These are phyloP conservation scores for Sceliomorpha sp. DNA, from an alignment of 2,888 invertebrate species.

Conservation along the genomic window DNA sequence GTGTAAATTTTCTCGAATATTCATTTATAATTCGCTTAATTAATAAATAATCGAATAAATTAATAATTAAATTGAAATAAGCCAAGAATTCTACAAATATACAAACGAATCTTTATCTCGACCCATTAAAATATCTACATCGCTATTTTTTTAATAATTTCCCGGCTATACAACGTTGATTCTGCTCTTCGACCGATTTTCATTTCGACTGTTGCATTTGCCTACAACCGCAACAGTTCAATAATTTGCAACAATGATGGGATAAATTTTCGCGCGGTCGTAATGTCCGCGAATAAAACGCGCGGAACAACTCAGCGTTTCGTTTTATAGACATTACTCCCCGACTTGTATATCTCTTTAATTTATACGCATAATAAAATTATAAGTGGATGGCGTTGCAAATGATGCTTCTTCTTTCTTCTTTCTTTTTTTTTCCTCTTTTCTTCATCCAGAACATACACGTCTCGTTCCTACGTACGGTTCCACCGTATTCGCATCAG, in stretches of 20 bases:
- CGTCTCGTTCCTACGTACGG: constrained; percentile 97
- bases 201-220: constrained; percentile 24
- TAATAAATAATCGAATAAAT: too few species aligned
- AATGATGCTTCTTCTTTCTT: constrained; percentile 33
- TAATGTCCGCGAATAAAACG: constrained; percentile 33
- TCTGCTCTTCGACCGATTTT: too few species aligned
- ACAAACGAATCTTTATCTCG: neutral
- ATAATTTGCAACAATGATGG: constrained; percentile 36
- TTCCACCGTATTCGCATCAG: constrained; percentile 99
- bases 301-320: constrained; percentile 24
- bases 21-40: too few species aligned
- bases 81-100: neutral
- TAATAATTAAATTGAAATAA: too few species aligned
- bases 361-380: constrained; percentile 55
- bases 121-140: neutral
- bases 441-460: constrained; percentile 89
- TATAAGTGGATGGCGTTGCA: constrained; percentile 43
- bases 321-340: constrained; percentile 40
- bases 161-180: too few species aligned
- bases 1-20: too few species aligned
- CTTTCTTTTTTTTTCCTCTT: constrained; percentile 39
- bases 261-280: constrained; percentile 39
- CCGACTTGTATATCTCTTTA: constrained; percentile 45
- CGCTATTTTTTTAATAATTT: neutral
- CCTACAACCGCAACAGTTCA: constrained; percentile 27